Evolutionary conservation across 1,140 invertebrate species (phyloP), one percentile per base, ranked within the genome.

Genomic region (Aphelinus atriplicis): DNA sequence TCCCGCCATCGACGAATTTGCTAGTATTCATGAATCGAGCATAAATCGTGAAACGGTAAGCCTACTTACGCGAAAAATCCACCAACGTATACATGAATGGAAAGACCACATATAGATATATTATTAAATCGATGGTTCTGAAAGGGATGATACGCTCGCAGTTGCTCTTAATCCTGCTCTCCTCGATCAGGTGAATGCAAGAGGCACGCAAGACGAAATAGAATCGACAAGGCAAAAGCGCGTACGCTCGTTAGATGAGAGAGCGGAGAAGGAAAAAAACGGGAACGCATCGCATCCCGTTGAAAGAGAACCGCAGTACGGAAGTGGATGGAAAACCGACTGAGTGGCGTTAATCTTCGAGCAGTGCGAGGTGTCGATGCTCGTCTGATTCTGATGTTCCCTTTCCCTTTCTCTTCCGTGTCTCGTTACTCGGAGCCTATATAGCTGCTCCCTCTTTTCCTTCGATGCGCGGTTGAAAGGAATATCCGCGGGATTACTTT

Each of bases 271-370:
- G 66, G 47, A 26, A 4, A 66, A 66, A 26, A 26, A 26, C 26
- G 26, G 26, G 26, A 26, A 26, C 26, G 26, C 26, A 26, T 26
- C 26, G 26, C 26, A 26, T 26, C 26, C 26, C 26, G 45, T 43
- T 2, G 62, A 7, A 58, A 67, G 43, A 60, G 47, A 77, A 51
- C 6, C 48, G 43, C 26, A 69, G 61, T 71, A 46, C 46, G 63
- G 60, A 57, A 69, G 47, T 71, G 51, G 48, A 71, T 78, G 50
- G 68, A 74, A 75, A 74, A 75, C 57, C 67, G 65, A 77, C 79
- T 77, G 75, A 58, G 61, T 58, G 69, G 61, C 76, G 77, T 78
- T 78, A 78, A 80, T 80, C 65, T 77, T 79, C 55, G 61, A 42
- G 26, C 26, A 51, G 56, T 58, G 1, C 9, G 47, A 47, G 45